Conservation (phyloP, 2,113 vertebrate genomes). For the Hassar affinis region DNA sequence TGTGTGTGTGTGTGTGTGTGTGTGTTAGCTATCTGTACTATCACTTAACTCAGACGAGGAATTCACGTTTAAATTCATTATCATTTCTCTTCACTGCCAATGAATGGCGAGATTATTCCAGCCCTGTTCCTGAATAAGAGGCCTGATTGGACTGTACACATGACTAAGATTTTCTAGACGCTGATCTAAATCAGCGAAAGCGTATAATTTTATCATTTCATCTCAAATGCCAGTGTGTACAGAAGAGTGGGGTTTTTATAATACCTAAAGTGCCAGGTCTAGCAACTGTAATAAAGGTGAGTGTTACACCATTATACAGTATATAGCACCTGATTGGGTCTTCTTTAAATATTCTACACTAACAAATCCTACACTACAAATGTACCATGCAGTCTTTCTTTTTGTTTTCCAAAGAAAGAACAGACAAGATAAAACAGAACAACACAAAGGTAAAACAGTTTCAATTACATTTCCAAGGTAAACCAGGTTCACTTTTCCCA, state of each 20-base stretch:
- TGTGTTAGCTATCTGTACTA: not conserved
- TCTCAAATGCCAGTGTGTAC: not conserved
- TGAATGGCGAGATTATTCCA: conserved; percentile 6
- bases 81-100: conserved; percentile 8
- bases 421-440: too few species aligned
- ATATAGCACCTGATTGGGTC: not conserved
- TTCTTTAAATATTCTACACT: not conserved
- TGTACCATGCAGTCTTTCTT: not conserved
- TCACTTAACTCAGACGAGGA: not conserved
- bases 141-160: not conserved
- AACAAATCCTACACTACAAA: not conserved
- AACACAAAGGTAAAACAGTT: not conserved
- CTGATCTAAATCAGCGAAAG: not conserved
- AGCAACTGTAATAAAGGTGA: not conserved
- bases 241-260: not conserved
- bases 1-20: too few species aligned
- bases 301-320: not conserved
- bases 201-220: conserved; percentile 2
- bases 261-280: not conserved
- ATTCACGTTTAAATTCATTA: conserved; percentile 9
- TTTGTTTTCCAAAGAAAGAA: too few species aligned
- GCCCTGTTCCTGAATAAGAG: conserved; percentile 1
- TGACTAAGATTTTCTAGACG: conserved; percentile 5
- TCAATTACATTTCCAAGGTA: not conserved
- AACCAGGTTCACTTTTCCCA: not conserved